These are phyloP conservation scores for Pterocles burchelli DNA, from an alignment of 2,113 vertebrate genomes.

Conservation along the genomic window DNA sequence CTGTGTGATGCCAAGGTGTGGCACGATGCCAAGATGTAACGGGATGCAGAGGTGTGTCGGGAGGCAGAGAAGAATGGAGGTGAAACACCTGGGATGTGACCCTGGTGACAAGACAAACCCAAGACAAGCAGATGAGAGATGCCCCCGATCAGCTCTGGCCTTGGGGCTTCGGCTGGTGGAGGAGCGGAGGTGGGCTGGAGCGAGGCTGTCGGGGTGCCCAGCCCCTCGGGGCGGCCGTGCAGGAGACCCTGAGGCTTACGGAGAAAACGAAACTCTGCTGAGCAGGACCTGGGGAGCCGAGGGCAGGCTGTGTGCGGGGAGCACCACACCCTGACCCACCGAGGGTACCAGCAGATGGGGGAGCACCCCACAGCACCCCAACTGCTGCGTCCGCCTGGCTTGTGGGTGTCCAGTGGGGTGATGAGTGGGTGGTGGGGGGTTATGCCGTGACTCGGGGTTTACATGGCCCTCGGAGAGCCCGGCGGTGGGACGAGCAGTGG, in stretches of 20 bases:
- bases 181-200: neutral
- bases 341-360: neutral
- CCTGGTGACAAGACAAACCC: neutral
- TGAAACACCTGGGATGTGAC: neutral
- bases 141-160: neutral
- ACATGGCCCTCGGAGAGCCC: rapidly evolving
- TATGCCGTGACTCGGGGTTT: neutral
- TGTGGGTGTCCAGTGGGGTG: neutral
- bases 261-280: neutral
- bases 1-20: neutral
- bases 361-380: neutral
- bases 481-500: neutral
- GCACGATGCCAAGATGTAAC: neutral
- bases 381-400: neutral
- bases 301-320: neutral
- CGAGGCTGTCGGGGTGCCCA: neutral
- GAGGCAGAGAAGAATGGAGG: neutral
- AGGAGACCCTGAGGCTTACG: neutral
- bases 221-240: neutral
- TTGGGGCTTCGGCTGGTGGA: neutral
- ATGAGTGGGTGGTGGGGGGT: too few species aligned
- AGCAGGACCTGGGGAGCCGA: neutral
- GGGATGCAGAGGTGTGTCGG: neutral
- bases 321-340: neutral
- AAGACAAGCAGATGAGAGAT: neutral